Conservation (phyloP, 2,797 vertebrate genomes). For the Megalops cyprinoides region DNA sequence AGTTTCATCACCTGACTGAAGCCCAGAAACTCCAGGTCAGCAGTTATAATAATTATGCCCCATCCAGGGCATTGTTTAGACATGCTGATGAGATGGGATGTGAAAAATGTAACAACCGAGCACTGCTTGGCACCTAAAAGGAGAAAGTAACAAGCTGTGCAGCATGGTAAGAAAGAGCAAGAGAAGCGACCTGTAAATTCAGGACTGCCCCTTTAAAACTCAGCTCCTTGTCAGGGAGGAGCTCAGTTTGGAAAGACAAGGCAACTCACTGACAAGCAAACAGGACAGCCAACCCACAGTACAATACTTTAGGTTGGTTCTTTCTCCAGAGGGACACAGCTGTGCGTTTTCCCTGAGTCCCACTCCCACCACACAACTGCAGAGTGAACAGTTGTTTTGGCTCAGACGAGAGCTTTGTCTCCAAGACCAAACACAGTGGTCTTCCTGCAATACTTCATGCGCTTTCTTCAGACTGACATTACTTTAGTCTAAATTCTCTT, state of each 20-base stretch:
- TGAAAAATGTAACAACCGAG: neutral
- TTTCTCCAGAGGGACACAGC: neutral
- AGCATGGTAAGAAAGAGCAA: neutral
- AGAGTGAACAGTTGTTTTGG: conserved; percentile 6
- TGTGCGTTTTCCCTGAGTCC: neutral
- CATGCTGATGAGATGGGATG: neutral
- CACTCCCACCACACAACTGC: neutral
- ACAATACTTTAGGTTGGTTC: conserved; percentile 6
- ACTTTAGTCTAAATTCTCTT: no score
- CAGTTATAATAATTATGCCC: neutral
- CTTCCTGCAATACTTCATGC: neutral
- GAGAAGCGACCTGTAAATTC: neutral
- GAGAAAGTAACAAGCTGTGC: neutral
- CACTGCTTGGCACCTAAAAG: neutral
- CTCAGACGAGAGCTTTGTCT: neutral
- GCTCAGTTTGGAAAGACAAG: conserved; percentile 17
- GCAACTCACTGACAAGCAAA: neutral
- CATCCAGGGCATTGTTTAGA: neutral
- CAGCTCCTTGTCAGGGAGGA: neutral
- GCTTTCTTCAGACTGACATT: neutral
- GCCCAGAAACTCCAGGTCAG: neutral
- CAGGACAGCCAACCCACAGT: neutral
- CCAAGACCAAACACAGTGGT: neutral
- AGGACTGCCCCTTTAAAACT: conserved; percentile 6
- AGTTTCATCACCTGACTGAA: neutral